These are phyloP conservation scores for Hyphantria cunea DNA, from an alignment of 1,140 invertebrate genomes.

Conservation along the genomic window DNA sequence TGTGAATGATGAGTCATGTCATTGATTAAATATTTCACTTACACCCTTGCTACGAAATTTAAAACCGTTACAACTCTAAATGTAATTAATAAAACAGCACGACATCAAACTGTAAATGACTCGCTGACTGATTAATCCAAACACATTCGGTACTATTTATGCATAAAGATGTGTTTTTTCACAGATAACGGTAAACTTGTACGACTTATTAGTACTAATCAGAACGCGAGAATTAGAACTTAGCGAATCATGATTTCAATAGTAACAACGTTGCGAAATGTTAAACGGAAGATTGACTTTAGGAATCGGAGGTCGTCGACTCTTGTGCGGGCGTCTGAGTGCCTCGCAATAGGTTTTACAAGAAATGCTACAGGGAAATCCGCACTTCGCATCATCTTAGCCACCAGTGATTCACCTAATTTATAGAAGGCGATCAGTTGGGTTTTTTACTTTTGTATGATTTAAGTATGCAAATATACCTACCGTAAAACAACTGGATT, in stretches of 20 bases:
- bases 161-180: background rate
- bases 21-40: no score
- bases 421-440: background rate
- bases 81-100: no score
- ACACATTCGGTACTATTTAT: conserved; percentile 36
- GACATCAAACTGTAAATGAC: no score
- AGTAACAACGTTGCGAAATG: conserved; percentile 16
- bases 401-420: conserved; percentile 17
- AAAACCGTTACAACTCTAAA: no score
- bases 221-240: conserved; percentile 33
- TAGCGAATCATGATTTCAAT: conserved; percentile 18
- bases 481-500: no score
- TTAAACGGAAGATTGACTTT: conserved; percentile 14
- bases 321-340: conserved; percentile 13
- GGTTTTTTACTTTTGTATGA: no score
- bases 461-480: no score
- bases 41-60: no score
- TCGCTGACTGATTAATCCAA: no score
- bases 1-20: no score
- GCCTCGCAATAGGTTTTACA: conserved; percentile 19
- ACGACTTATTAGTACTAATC: conserved; percentile 38
- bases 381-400: conserved; percentile 1
- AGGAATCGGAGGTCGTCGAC: conserved; percentile 19
- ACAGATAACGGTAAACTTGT: conserved; percentile 38
- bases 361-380: conserved; percentile 25